Conservation (phyloP, 1,140 invertebrate species). For the Sipha flava region DNA sequence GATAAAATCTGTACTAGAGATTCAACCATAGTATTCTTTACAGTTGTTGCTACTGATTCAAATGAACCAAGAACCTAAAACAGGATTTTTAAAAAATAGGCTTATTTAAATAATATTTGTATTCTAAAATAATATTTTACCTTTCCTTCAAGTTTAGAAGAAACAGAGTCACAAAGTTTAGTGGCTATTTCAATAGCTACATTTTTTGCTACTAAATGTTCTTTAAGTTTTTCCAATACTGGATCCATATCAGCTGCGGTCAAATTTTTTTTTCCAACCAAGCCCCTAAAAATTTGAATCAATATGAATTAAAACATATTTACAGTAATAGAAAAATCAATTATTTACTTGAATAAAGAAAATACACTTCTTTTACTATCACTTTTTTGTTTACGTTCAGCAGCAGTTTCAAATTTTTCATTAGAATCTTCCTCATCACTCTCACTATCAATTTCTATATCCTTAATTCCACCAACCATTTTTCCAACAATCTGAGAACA, state of each 20-base stretch:
- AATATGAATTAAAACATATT: not conserved
- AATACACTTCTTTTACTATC: constrained; percentile 54
- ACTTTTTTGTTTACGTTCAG: constrained; percentile 37
- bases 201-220: constrained; percentile 95
- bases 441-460: constrained; percentile 52
- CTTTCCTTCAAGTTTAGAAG: constrained; percentile 86
- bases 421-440: constrained; percentile 44
- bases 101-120: no score
- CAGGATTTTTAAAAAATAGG: no score
- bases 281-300: constrained; percentile 49
- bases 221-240: constrained; percentile 87
- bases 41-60: constrained; percentile 74
- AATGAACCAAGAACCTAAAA: constrained; percentile 80
- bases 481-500: constrained; percentile 61
- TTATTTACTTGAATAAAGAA: constrained; percentile 60
- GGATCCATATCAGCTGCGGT: constrained; percentile 67
- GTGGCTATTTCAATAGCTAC: constrained; percentile 92
- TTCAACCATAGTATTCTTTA: constrained; percentile 72
- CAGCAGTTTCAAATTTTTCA: constrained; percentile 37
- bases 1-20: constrained; percentile 86
- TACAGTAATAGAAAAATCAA: not conserved
- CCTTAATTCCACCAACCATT: constrained; percentile 68
- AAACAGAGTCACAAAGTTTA: constrained; percentile 92
- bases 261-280: constrained; percentile 75
- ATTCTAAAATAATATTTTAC: constrained; percentile 46